Conservation (phyloP, 2,113 vertebrate species). For the crab-eating macaque (Macaca fascicularis) region T2T-MFA8v1.1 NC_088376.1:116686501-116687000, state of each 20-base stretch:
- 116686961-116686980: not conserved
- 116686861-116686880: not conserved
- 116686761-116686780: not conserved
- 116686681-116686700: not conserved
- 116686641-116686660: not conserved
- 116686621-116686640: not conserved
- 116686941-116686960: not conserved
- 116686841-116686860: not conserved
- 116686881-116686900: not conserved
- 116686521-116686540: not conserved
- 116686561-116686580: not conserved
- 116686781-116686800: not conserved
- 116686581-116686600: not conserved
- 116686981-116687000: not conserved
- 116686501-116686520: not conserved
- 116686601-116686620: not conserved
- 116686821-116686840: not conserved
- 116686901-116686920: not conserved
- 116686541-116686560: accelerated
- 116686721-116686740: not conserved
- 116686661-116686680: not conserved
- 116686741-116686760: not conserved
- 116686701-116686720: not conserved
- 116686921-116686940: not conserved
- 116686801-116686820: not conserved